Base-by-base conservation (phyloP, 1,140 invertebrate genomes). In the Conopomorpha cramerella region DNA sequence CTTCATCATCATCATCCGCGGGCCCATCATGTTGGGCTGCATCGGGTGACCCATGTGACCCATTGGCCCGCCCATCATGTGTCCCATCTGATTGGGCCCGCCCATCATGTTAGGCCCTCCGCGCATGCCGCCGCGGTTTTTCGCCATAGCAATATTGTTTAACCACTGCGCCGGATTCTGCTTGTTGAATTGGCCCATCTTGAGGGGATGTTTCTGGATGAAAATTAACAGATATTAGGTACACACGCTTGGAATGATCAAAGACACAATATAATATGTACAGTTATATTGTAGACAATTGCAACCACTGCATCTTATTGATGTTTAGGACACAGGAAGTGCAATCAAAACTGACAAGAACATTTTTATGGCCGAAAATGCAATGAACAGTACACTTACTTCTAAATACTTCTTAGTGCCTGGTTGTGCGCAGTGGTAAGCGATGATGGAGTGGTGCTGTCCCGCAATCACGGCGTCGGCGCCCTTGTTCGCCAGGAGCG, bases 321-420 rank as follows among this genome's bases (percentile, higher is more conserved):
- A n/a, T n/a, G n/a, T n/a, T n/a, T n/a, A n/a, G n/a, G n/a, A n/a
- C n/a, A n/a, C n/a, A n/a, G n/a, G n/a, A n/a, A n/a, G n/a, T n/a
- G n/a, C n/a, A n/a, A n/a, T n/a, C n/a, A n/a, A n/a, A n/a, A n/a
- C n/a, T n/a, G n/a, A n/a, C n/a, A n/a, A n/a, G n/a, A n/a, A n/a
- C n/a, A n/a, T n/a, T n/a, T n/a, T n/a, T n/a, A n/a, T n/a, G n/a
- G n/a, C n/a, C n/a, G n/a, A n/a, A n/a, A n/a, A n/a, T n/a, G n/a
- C n/a, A n/a, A n/a, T n/a, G n/a, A n/a, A 36, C 10, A 27, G 10
- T 30, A 19, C 28, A 46, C 49, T 51, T 77, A 93, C 92, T 82
- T 97, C 94, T 19, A 98, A 79, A 81, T 94, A 95, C 55, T 93
- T 93, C 76, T 96, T 96, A 27, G 95, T 98, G 41, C 87, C 87